Evolutionary conservation across 2,888 invertebrate species (phyloP).

Genomic region (Vanessa cardui): DNA sequence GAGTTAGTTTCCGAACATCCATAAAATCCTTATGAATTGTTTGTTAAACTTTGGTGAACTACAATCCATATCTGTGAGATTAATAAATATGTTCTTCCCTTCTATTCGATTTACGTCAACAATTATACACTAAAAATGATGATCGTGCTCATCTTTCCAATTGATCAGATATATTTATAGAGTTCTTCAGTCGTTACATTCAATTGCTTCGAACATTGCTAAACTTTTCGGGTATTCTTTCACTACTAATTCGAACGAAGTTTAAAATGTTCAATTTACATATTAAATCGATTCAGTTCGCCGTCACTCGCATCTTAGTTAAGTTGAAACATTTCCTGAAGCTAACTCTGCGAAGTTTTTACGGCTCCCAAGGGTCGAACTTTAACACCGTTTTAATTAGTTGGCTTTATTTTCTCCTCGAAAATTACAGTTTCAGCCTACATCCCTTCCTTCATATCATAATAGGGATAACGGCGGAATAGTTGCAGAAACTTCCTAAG

Average conservation of each 20-base stretch:
- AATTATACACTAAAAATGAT: neutral
- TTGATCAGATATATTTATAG: neutral
- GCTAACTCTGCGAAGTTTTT: slow-evolving; percentile 42
- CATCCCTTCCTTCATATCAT: slow-evolving; percentile 33
- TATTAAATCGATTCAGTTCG: slow-evolving; percentile 33
- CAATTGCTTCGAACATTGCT: slow-evolving; percentile 13
- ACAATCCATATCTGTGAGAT: neutral
- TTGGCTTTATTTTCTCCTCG: slow-evolving; percentile 42
- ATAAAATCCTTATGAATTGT: slow-evolving; percentile 1
- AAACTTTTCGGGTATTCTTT: slow-evolving; percentile 12
- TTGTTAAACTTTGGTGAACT: neutral
- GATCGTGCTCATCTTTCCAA: neutral
- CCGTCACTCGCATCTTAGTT: slow-evolving; percentile 32
- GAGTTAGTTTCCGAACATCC: neutral
- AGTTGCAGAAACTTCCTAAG: slow-evolving; percentile 20
- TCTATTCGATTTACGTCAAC: neutral
- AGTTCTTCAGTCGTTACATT: slow-evolving; percentile 10
- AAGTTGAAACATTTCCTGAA: slow-evolving; percentile 35
- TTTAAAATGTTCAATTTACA: slow-evolving; percentile 31
- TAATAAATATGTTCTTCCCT: neutral
- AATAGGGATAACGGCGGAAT: slow-evolving; percentile 28
- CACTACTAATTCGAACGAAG: slow-evolving; percentile 23
- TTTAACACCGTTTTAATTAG: slow-evolving; percentile 46
- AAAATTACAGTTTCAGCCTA: slow-evolving; percentile 39
- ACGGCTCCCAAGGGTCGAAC: slow-evolving; percentile 42